A percentile compares a stretch with the other conserved stretches of the same genome.
phyloP scores from a whole-genome alignment of 1,140 invertebrate genomes.

The Temnothorax nylanderi region DNA sequence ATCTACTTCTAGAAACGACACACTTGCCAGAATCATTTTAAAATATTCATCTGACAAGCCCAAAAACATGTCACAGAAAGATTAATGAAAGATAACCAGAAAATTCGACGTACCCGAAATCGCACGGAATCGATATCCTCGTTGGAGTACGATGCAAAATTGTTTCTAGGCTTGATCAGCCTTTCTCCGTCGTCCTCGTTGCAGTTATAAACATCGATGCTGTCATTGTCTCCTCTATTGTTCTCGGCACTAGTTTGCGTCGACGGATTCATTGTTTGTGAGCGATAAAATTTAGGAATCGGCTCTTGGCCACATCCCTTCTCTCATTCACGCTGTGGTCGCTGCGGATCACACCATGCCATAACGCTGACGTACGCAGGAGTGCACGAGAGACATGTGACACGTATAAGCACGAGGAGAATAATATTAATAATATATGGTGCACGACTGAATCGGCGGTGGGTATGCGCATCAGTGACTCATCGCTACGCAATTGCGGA shows the following conservation, averaged over 20 bases:
- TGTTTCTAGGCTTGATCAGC: constrained; percentile 79
- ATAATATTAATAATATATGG: not conserved
- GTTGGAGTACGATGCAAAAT: constrained; percentile 81
- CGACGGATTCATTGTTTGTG: constrained; percentile 67
- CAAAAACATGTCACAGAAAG: not conserved
- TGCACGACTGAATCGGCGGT: not conserved
- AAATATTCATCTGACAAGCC: not conserved
- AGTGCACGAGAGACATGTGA: not conserved
- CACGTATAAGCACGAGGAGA: too few species aligned
- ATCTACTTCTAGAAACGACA: not conserved
- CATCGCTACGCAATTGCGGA: constrained; percentile 31
- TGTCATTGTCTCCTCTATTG: constrained; percentile 63
- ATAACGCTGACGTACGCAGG: not conserved
- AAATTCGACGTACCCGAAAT: constrained; percentile 77
- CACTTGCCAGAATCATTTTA: not conserved
- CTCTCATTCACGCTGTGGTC: not conserved
- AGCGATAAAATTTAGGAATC: not conserved
- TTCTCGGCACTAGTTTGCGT: constrained; percentile 66
- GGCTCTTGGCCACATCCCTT: not conserved
- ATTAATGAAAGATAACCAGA: not conserved
- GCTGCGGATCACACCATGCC: not conserved
- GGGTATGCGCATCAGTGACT: constrained; percentile 59
- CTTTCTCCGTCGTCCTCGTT: constrained; percentile 67
- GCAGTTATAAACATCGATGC: not conserved
- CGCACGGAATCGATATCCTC: constrained; percentile 71